A percentile compares a stretch with the other conserved stretches of the same genome.
Evolutionary conservation across 2,113 vertebrate genomes (phyloP).

Genomic region (Argyrosomus japonicus): DNA sequence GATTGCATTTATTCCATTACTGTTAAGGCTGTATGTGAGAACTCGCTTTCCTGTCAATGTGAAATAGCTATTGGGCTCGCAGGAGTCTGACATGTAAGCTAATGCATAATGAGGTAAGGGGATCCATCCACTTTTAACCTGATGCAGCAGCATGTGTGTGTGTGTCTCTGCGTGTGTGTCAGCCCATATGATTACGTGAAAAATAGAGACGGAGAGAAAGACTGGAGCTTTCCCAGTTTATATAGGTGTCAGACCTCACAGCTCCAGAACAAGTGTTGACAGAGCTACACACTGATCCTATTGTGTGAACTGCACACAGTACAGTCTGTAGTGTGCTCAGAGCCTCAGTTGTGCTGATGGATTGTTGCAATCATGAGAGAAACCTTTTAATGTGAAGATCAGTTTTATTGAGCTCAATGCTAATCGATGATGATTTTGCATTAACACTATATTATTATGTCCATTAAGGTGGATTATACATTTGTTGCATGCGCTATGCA

Average conservation of each 20-base stretch:
- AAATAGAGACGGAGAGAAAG: constrained; percentile 59
- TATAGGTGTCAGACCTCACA: constrained; percentile 73
- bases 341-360: not conserved
- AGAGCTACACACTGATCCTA: constrained; percentile 58
- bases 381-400: constrained; percentile 1
- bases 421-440: not conserved
- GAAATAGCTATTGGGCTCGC: constrained; percentile 36
- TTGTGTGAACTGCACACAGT: constrained; percentile 51
- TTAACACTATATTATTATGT: not conserved
- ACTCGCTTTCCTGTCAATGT: constrained; percentile 29
- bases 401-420: not conserved
- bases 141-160: constrained; percentile 34
- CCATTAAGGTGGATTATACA: too few relatives aligned
- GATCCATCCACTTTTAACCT: constrained; percentile 57
- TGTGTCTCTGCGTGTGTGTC: constrained; percentile 31
- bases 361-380: not conserved
- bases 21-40: constrained; percentile 21
- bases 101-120: constrained; percentile 56
- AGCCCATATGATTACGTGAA: constrained; percentile 41
- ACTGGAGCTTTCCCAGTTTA: constrained; percentile 64
- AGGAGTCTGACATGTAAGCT: constrained; percentile 52
- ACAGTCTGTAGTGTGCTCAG: constrained; percentile 12
- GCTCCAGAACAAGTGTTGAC: constrained; percentile 66
- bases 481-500: not conserved
- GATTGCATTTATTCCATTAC: constrained; percentile 10